Conservation (phyloP, 1,140 invertebrate species). For the Ephestia elutella region DNA sequence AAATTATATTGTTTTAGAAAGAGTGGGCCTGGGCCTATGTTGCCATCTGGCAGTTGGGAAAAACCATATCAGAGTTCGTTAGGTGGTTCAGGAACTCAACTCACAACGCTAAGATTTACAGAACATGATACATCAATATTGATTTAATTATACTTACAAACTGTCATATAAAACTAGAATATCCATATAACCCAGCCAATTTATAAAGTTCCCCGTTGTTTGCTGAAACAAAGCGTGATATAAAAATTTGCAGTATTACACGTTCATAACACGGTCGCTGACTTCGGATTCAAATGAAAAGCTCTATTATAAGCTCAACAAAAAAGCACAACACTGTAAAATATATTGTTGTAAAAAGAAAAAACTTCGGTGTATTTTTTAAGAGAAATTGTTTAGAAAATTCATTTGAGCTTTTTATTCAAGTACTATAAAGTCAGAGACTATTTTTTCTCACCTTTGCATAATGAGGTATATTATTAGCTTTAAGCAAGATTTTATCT, state of each 20-base stretch:
- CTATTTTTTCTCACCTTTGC: too few species aligned
- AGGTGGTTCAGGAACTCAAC: too few species aligned
- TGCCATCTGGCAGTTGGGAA: too few species aligned
- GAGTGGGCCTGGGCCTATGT: too few species aligned
- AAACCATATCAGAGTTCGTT: too few species aligned
- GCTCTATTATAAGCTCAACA: not conserved
- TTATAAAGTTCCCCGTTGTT: not conserved
- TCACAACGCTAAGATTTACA: too few species aligned
- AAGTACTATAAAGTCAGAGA: too few species aligned
- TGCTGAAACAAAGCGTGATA: not conserved
- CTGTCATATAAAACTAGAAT: not conserved
- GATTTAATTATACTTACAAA: not conserved
- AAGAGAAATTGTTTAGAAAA: not conserved
- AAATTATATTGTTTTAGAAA: too few species aligned
- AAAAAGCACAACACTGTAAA: not conserved
- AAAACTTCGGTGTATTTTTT: not conserved
- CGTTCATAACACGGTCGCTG: slow-evolving; percentile 1
- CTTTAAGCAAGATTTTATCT: too few species aligned
- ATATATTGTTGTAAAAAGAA: not conserved
- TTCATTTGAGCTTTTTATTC: not conserved
- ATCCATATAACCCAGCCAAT: not conserved
- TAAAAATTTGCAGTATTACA: slow-evolving; percentile 5
- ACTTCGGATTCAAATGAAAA: slow-evolving; percentile 3
- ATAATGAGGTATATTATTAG: too few species aligned
- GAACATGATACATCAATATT: too few species aligned